phyloP scores from a whole-genome alignment of 35 echinoderm and acorn worm genomes.

The Anneissia japonica region DNA sequence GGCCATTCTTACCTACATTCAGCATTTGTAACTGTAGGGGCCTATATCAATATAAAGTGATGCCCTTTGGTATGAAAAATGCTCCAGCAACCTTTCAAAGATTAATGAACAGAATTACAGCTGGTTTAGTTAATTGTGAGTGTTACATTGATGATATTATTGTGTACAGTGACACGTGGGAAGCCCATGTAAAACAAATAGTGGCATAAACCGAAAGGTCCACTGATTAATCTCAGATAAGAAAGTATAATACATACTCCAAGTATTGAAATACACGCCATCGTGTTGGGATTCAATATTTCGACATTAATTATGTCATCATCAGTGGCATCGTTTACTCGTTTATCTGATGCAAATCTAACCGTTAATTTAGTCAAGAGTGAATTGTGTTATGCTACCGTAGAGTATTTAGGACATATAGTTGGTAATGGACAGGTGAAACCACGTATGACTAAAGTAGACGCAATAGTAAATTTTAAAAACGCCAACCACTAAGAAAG shows the following conservation, averaged over 20 bases:
- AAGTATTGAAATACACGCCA: too few relatives aligned
- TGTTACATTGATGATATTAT: conserved; percentile 55
- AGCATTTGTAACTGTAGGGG: conserved; percentile 38
- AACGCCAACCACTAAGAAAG: not conserved
- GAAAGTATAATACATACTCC: too few relatives aligned
- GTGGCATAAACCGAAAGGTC: conserved; percentile 14
- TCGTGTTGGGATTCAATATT: too few relatives aligned
- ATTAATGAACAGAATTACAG: conserved; percentile 24
- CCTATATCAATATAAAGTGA: conserved; percentile 49
- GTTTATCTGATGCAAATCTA: conserved; percentile 40
- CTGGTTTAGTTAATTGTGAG: conserved; percentile 4
- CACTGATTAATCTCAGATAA: too few relatives aligned
- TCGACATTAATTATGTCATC: too few relatives aligned
- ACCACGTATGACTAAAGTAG: conserved; percentile 24
- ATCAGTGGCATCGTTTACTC: too few relatives aligned
- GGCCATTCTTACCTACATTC: too few relatives aligned
- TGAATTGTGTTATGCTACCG: conserved; percentile 23
- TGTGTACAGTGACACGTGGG: conserved; percentile 28
- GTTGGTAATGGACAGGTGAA: conserved; percentile 35
- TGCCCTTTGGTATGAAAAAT: conserved; percentile 75
- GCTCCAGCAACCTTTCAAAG: conserved; percentile 62
- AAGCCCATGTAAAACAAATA: conserved; percentile 24
- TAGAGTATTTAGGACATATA: conserved; percentile 44
- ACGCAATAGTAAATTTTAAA: conserved; percentile 16
- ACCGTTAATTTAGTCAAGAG: conserved; percentile 36